These are phyloP conservation scores for Prunella himalayana DNA, from an alignment of 2,113 vertebrate genomes.

Conservation along the genomic window DNA sequence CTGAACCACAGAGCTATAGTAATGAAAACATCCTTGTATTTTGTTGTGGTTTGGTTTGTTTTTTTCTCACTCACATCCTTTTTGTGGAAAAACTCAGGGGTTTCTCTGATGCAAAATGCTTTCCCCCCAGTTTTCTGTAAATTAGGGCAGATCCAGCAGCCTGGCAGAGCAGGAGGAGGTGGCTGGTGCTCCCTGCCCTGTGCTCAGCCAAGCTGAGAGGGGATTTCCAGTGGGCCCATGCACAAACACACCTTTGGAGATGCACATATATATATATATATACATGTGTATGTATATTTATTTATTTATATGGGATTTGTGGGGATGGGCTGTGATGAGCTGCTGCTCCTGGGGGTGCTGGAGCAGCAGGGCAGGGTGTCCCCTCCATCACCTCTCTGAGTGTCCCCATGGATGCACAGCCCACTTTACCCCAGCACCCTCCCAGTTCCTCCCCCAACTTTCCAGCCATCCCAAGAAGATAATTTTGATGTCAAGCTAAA, in stretches of 20 bases:
- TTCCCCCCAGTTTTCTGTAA: rapidly evolving
- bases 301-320: background rate
- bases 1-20: rapidly evolving
- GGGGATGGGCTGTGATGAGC: background rate
- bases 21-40: background rate
- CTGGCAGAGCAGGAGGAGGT: background rate
- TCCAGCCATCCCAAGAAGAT: background rate
- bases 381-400: background rate
- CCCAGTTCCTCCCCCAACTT: rapidly evolving
- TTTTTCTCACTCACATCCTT: background rate
- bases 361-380: background rate
- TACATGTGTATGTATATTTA: rapidly evolving
- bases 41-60: background rate
- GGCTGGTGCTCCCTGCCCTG: background rate
- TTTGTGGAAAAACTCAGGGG: background rate
- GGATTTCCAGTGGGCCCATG: background rate
- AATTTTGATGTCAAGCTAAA: rapidly evolving
- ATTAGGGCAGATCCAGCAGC: background rate
- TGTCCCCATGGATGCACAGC: background rate
- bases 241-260: background rate
- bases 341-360: background rate
- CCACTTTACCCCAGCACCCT: background rate
- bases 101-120: background rate
- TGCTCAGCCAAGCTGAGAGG: background rate
- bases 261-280: rapidly evolving